Evolutionary conservation across 2,113 vertebrate species (phyloP), one percentile per base, ranked within the genome.

Genomic region (Barnardius zonarius): DNA sequence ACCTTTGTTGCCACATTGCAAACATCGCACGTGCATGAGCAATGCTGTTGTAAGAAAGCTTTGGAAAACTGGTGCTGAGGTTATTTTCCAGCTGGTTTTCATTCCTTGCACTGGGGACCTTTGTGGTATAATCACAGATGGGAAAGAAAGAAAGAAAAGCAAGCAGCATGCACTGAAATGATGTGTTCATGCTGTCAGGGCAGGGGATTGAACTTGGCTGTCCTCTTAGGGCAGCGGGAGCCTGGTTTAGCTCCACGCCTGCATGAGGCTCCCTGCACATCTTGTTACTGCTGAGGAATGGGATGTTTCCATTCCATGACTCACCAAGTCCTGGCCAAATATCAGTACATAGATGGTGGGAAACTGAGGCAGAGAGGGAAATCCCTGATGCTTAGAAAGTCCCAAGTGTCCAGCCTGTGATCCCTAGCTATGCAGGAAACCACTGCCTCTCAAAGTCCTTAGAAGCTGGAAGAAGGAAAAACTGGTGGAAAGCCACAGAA

Each of bases 211-310:
- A 19, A 41, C 24, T 17, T n/a, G 59, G 15, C 9, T 13, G 41
- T 57, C 10, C 5, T 30, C 4, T 24, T 14, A 12, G 0, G 16
- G 52, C 43, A 78, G 41, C 9, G 13, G 24, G 37, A 74, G 24
- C 24, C 49, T 52, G 69, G 15, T 13, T 83, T 39, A 74, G 10
- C 54, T 79, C 22, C 13, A 1, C 8, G 5, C 7, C 41, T 64
- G 55, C 39, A n/a, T 0, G 2, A 57, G 25, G 27, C 13, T 84
- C 35, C 15, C 25, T 0, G 3, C 17, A 17, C 7, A 8, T 25
- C 46, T 39, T n/a, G 13, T 35, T 15, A 7, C 46, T 46, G 52
- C 46, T 77, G 57, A 27, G 33, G 74, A 68, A 28, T 0, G 9
- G 54, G 52, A 52, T 0, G 0, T 37, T 73, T 28, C 33, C 51